Base-by-base conservation (phyloP, 2,797 vertebrate species). In the Diplodus sargus region DNA sequence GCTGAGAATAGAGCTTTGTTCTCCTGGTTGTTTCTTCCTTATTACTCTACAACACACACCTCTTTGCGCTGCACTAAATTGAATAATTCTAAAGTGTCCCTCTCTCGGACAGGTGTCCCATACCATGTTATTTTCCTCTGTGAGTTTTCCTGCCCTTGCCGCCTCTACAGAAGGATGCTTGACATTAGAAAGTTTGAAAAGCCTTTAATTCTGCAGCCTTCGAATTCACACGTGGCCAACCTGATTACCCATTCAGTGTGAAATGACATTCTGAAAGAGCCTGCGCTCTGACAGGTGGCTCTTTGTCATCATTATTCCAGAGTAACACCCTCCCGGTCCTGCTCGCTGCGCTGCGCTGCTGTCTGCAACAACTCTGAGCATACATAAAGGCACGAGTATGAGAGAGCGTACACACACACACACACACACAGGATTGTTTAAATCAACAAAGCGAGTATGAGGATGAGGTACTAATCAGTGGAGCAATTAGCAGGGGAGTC, bases 241-340 rank as follows among this genome's bases (percentile, higher is more conserved):
- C 71, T 83, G 80, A 83, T 85, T 79, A 81, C 28, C 43, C 74
- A 81, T 81, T 79, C 70, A 66, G 57, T 61, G 69, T 76, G 78
- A 85, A 81, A 85, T 67, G 58, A 79, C 71, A 74, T 81, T 79
- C 53, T 72, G 61, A 70, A 45, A 64, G 77, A 15, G 61, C 20
- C 64, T 25, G 49, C 16, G 74, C 74, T 85, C 74, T 78, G 82
- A 82, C 84, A 77, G 79, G 79, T 79, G 77, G 71, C 79, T 82
- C 74, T 86, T 82, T 84, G 84, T 84, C 82, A 74, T 86, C 77
- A 71, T 84, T 88, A 86, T 70, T 84, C 61, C 72, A 71, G 59
- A 14, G 13, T 59, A 70, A 58, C 74, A 76, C 68, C 84, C 53
- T n/a, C 68, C 65, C 76, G 52, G 51, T 43, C n/a, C 47, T 15